Evolutionary conservation across 2,113 vertebrate species (phyloP).

Genomic region (Columba livia): DNA sequence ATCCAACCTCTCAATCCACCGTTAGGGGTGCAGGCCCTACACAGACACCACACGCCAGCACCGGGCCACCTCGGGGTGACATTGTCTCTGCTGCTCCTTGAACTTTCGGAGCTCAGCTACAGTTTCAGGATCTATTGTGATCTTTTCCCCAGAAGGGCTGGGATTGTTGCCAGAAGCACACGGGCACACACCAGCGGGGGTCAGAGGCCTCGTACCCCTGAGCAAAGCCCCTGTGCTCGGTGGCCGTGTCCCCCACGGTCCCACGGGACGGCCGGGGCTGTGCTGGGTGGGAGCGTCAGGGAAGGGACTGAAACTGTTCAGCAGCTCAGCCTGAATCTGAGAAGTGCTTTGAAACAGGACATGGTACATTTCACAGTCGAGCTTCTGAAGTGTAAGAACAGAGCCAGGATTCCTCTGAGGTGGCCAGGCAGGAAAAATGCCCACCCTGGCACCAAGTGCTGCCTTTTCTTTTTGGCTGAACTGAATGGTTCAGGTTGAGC

Average conservation of each 20-base stretch:
- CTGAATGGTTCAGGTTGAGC: not conserved
- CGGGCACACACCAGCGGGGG: not conserved
- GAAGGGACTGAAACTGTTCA: too few relatives aligned
- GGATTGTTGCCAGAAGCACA: not conserved
- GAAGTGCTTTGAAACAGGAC: not conserved
- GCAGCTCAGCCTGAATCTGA: not conserved
- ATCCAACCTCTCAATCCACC: not conserved
- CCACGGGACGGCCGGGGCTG: not conserved
- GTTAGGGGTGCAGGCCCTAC: not conserved
- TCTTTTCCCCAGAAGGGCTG: not conserved
- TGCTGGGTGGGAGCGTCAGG: not conserved
- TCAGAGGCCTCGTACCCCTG: accelerated
- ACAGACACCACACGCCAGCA: too few relatives aligned
- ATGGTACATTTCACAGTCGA: accelerated
- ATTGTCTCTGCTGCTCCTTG: not conserved
- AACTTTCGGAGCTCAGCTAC: not conserved
- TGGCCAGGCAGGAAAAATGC: not conserved
- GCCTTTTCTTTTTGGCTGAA: too few relatives aligned
- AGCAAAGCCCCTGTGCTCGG: accelerated
- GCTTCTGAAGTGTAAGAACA: accelerated
- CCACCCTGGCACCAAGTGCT: not conserved
- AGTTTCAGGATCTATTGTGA: accelerated
- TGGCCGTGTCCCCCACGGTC: too few relatives aligned
- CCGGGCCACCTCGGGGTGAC: not conserved
- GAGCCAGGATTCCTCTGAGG: accelerated